Percentiles rank a stretch among this genome's conserved stretches.
phyloP scores from a whole-genome alignment of 2,888 invertebrate genomes.

The Heliconius cydno region DNA sequence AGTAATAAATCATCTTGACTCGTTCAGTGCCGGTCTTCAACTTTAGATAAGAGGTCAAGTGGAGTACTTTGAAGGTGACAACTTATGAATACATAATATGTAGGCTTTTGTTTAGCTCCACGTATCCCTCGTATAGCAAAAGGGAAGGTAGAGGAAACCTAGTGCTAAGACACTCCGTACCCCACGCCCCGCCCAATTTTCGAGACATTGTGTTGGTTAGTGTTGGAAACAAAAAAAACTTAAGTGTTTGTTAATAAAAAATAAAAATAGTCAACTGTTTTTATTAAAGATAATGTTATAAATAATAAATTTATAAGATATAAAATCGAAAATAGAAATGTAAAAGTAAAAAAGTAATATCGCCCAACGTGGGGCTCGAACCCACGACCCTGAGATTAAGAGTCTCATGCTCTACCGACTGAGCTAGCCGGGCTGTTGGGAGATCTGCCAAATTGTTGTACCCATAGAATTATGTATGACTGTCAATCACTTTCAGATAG shows the following conservation, averaged over 20 bases:
- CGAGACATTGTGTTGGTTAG: too few relatives aligned
- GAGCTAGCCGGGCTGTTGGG: slow-evolving; percentile 79
- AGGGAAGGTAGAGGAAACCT: too few relatives aligned
- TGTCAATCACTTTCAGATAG: too few relatives aligned
- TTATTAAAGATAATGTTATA: too few relatives aligned
- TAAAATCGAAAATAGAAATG: neutral
- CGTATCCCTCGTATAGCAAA: too few relatives aligned
- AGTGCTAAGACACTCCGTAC: too few relatives aligned
- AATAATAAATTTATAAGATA: neutral
- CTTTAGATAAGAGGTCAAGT: slow-evolving; percentile 13
- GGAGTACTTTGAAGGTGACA: slow-evolving; percentile 1
- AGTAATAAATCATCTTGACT: slow-evolving; percentile 12
- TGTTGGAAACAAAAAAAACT: too few relatives aligned
- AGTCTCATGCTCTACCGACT: slow-evolving; percentile 85
- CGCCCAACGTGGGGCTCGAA: slow-evolving; percentile 86
- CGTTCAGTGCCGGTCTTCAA: slow-evolving; percentile 1
- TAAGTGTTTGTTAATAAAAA: too few relatives aligned
- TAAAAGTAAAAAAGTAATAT: slow-evolving; percentile 28
- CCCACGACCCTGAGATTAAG: slow-evolving; percentile 87
- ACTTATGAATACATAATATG: neutral
- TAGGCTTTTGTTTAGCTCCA: too few relatives aligned
- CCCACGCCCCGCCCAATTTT: too few relatives aligned
- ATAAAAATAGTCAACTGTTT: too few relatives aligned
- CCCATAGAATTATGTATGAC: neutral
- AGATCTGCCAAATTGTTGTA: neutral